phyloP scores from a whole-genome alignment of 2,797 vertebrate genomes.

The Eurystomus glaucurus region DNA sequence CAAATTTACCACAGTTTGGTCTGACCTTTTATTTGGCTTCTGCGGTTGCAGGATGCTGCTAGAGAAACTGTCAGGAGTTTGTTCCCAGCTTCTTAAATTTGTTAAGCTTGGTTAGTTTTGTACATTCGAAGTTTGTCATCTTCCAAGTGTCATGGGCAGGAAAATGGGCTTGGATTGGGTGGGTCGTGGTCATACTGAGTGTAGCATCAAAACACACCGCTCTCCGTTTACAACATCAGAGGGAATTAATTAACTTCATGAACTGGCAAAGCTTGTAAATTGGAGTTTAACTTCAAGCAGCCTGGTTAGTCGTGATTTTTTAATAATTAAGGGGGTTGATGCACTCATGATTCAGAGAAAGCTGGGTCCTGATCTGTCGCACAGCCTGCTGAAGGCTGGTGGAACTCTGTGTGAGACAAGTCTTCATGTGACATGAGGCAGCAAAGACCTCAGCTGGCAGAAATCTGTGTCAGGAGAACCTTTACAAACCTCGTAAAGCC shows the following conservation, averaged over 20 bases:
- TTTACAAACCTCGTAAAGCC: not conserved
- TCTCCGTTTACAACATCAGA: not conserved
- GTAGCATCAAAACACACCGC: not conserved
- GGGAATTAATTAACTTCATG: not conserved
- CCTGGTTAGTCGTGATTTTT: not conserved
- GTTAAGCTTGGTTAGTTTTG: not conserved
- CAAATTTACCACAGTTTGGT: not conserved
- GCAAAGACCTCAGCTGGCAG: not conserved
- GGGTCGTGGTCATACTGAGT: not conserved
- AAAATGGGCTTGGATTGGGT: not conserved
- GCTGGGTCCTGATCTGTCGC: not conserved
- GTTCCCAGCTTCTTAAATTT: not conserved
- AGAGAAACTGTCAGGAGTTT: not conserved
- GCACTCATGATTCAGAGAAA: rapidly evolving
- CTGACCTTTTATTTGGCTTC: not conserved
- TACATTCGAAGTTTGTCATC: not conserved
- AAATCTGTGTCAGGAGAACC: not conserved
- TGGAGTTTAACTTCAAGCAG: not conserved
- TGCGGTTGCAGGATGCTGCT: not conserved
- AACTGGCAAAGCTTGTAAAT: not conserved
- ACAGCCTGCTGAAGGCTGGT: not conserved
- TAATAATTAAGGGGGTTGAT: not conserved
- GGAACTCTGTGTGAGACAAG: not conserved
- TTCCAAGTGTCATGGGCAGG: not conserved
- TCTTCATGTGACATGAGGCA: rapidly evolving